These are phyloP conservation scores for Lagocephalus sceleratus DNA, from an alignment of 2,797 vertebrate genomes.

Conservation along the genomic window DNA sequence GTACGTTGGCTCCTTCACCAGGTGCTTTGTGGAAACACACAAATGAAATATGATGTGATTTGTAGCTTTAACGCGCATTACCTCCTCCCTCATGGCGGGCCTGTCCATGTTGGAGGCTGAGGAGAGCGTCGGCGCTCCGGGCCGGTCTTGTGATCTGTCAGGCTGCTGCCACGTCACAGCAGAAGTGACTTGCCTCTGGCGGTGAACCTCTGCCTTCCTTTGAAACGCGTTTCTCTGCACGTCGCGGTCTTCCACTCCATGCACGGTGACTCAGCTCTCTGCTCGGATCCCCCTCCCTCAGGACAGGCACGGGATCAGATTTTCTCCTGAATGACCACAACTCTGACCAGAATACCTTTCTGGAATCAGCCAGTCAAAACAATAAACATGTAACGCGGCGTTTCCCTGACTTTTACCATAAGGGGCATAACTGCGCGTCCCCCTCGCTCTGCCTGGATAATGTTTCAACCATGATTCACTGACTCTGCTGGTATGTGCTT, in stretches of 20 bases:
- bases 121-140: constrained; percentile 14
- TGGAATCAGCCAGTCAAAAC: constrained; percentile 43
- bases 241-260: constrained; percentile 13
- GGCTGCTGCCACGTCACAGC: constrained; percentile 21
- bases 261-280: constrained; percentile 35
- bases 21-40: constrained; percentile 23
- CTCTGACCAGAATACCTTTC: constrained; percentile 60
- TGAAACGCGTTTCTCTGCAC: constrained; percentile 4
- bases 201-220: constrained; percentile 36
- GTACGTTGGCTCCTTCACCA: constrained; percentile 9
- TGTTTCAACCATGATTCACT: constrained; percentile 24
- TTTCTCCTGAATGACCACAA: constrained; percentile 44
- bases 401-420: constrained; percentile 52
- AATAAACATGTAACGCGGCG: constrained; percentile 49
- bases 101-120: constrained; percentile 4
- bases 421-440: constrained; percentile 27
- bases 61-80: constrained; percentile 11
- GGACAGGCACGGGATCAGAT: constrained; percentile 15
- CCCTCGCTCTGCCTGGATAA: constrained; percentile 17
- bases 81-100: neutral
- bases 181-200: constrained; percentile 15
- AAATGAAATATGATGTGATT: constrained; percentile 25
- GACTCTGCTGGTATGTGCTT: constrained; percentile 12
- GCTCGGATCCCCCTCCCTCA: constrained; percentile 30
- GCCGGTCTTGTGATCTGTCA: neutral